A percentile compares a stretch with the other conserved stretches of the same genome.
Conservation (phyloP, 2,113 vertebrate species). For the Daubentonia madagascariensis region DNA sequence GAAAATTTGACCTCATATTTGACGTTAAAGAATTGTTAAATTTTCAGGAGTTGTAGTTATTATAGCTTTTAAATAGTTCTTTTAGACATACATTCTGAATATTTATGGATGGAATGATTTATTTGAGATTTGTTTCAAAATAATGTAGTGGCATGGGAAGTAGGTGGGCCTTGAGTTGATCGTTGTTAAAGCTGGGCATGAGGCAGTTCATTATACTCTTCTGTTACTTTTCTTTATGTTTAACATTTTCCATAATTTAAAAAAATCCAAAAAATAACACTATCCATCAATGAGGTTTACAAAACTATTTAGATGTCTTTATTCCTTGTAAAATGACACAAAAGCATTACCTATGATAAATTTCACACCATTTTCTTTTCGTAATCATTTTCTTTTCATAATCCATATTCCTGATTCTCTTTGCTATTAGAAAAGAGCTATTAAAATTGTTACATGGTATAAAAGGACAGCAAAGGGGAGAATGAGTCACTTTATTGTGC, state of each 20-base stretch:
- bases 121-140: slow-evolving; percentile 12
- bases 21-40: neutral
- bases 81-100: neutral
- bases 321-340: slow-evolving; percentile 14
- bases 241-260: slow-evolving; percentile 9
- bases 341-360: neutral
- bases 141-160: neutral
- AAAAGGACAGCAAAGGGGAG: neutral
- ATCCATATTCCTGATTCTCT: neutral
- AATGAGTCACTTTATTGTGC: neutral
- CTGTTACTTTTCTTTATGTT: neutral
- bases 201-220: neutral
- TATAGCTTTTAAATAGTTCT: neutral
- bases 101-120: neutral
- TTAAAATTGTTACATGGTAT: slow-evolving; percentile 10
- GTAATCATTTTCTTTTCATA: neutral
- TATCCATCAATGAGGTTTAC: neutral
- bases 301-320: slow-evolving; percentile 11
- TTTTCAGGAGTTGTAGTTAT: neutral
- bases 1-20: neutral
- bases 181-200: neutral
- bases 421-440: neutral
- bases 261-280: neutral
- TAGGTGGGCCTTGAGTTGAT: neutral
- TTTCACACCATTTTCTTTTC: neutral